phyloP scores from a whole-genome alignment of 2,113 vertebrate species.

The Peucedramus taeniatus region DNA sequence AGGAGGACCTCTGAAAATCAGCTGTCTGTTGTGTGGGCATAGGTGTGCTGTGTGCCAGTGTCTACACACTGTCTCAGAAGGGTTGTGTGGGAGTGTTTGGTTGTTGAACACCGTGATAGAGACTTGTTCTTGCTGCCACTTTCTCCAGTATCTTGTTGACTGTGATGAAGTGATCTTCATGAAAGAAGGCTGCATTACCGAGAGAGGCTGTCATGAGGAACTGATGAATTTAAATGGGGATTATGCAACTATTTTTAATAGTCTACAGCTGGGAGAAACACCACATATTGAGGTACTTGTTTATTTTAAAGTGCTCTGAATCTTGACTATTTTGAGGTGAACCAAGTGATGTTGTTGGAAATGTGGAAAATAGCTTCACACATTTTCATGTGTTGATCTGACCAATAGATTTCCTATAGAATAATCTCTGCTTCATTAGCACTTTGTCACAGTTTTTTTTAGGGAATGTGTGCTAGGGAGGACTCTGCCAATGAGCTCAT shows the following conservation, averaged over 20 bases:
- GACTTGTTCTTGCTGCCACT: neutral
- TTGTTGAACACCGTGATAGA: neutral
- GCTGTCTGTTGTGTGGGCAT: neutral
- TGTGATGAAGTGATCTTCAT: conserved; percentile 92
- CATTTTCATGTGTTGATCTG: neutral
- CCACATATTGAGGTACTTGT: conserved; percentile 82
- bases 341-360: neutral
- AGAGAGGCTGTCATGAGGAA: conserved; percentile 87
- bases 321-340: neutral
- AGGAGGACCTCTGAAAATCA: neutral
- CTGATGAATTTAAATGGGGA: conserved; percentile 89
- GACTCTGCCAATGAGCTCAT: neutral
- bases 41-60: neutral
- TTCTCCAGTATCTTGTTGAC: conserved; percentile 85
- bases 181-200: conserved; percentile 88
- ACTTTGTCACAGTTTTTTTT: neutral
- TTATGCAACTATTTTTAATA: conserved; percentile 91
- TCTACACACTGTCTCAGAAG: neutral
- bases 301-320: neutral
- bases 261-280: conserved; percentile 86
- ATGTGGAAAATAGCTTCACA: neutral
- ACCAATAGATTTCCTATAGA: neutral
- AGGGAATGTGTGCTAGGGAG: neutral
- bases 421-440: neutral
- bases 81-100: neutral